These are phyloP conservation scores for Rhinoraja longicauda DNA, from an alignment of 2,797 vertebrate species.

Conservation along the genomic window DNA sequence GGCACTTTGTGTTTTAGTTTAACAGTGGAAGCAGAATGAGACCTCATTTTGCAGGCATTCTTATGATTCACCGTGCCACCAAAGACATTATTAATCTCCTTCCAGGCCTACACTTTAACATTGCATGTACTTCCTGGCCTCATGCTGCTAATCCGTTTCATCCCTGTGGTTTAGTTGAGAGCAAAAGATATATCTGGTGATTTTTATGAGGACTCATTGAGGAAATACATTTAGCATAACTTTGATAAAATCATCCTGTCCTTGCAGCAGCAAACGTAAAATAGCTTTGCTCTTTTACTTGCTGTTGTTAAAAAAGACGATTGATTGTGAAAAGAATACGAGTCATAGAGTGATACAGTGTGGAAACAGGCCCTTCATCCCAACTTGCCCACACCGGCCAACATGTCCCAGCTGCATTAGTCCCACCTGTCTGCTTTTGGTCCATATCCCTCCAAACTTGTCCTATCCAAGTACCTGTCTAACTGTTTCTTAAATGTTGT, in stretches of 20 bases:
- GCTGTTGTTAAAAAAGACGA: background rate
- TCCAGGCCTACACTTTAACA: background rate
- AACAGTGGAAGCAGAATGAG: background rate
- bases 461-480: no score
- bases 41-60: background rate
- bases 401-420: no score
- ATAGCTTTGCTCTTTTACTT: background rate
- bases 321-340: background rate
- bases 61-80: background rate
- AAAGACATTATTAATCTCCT: background rate
- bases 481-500: no score
- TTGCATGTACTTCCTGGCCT: background rate
- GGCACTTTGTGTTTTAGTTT: background rate
- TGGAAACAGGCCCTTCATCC: no score
- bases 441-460: no score
- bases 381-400: no score
- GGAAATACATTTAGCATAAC: background rate
- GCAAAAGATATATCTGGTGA: background rate
- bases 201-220: background rate
- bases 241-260: background rate
- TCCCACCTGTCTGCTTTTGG: no score
- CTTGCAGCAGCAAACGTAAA: background rate
- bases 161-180: background rate
- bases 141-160: background rate
- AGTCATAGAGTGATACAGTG: no score